Conservation (phyloP, 2,888 invertebrate species). For the Sphaerophoria taeniata region DNA sequence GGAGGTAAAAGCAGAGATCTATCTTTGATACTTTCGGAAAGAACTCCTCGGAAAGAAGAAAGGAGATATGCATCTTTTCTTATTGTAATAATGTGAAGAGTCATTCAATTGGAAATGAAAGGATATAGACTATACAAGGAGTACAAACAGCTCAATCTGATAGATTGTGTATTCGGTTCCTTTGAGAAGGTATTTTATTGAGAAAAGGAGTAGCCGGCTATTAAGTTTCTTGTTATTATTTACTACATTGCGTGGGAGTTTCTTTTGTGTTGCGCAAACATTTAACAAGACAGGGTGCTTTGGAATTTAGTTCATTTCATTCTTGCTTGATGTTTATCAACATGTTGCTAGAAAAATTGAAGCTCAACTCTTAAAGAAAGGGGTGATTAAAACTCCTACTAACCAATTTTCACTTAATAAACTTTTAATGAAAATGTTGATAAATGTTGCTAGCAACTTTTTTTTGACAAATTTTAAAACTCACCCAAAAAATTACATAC, state of each 20-base stretch:
- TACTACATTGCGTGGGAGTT: neutral
- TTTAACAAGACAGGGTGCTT: too few relatives aligned
- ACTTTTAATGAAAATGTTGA: too few relatives aligned
- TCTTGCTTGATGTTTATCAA: too few relatives aligned
- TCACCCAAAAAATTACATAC: too few relatives aligned
- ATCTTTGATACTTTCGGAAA: conserved; percentile 10
- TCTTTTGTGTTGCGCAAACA: too few relatives aligned
- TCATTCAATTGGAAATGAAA: conserved; percentile 67
- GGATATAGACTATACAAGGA: conserved; percentile 25
- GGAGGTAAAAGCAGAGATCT: neutral
- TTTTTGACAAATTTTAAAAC: too few relatives aligned
- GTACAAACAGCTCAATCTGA: conserved; percentile 51
- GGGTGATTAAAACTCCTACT: too few relatives aligned
- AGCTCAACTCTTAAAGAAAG: too few relatives aligned
- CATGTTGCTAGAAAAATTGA: too few relatives aligned
- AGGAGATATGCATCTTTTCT: conserved; percentile 41
- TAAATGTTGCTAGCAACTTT: too few relatives aligned
- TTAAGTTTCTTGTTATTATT: conserved; percentile 25
- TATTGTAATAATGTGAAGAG: conserved; percentile 64
- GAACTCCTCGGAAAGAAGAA: neutral
- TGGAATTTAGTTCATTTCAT: too few relatives aligned
- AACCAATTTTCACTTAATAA: too few relatives aligned
- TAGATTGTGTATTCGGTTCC: conserved; percentile 30
- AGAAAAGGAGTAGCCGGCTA: neutral
- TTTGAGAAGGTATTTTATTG: neutral